Evolutionary conservation across 1,140 invertebrate species (phyloP), one percentile per base, ranked within the genome.

Genomic region (Philotrypesis tridentata): DNA sequence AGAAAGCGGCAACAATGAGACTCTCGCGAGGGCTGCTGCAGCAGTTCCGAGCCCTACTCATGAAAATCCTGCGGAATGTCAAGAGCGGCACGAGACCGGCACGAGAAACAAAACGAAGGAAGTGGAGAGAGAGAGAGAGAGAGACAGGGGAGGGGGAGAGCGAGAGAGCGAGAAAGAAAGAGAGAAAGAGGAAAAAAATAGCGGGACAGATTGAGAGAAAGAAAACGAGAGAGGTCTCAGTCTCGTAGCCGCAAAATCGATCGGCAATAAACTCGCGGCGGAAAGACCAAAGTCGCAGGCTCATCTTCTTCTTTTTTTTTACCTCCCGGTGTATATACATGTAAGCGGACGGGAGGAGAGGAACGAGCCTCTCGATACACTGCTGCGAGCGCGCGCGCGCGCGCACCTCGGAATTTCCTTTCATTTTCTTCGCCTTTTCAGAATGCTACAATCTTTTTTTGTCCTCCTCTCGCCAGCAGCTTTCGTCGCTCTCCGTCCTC

Each of bases 361-460:
- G n/a, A 60, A 12, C 23, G 8, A 43, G 73, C 48, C 55, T 63
- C 73, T 75, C 73, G 55, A 61, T 29, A 31, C 55, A 43, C 43
- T 60, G 43, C 21, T 43, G 33, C 8, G 60, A n/a, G 23, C 2
- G 33, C 33, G 31, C 1, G 7, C 25, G 33, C 8, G 60, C 33
- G 23, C 2, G 33, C 33, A n/a, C 1, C 14, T n/a, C 55, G 77
- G 67, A 71, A 79, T 71, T 70, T 79, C 48, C 48, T 79, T 78
- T 71, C 77, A 79, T 79, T 71, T 79, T 79, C 76, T 78, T 55
- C 0, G 29, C 14, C 75, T 70, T 70, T 70, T 70, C 29, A 27
- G n/a, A 75, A 55, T 29, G 8, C 48, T 55, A 55, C 48, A 55
- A 14, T n/a, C 48, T 17, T 71, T 71, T 71, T 25, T n/a, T 40